A percentile compares a stretch with the other conserved stretches of the same genome.
phyloP scores from a whole-genome alignment of 2,113 vertebrate genomes.

The Saccopteryx leptura region DNA sequence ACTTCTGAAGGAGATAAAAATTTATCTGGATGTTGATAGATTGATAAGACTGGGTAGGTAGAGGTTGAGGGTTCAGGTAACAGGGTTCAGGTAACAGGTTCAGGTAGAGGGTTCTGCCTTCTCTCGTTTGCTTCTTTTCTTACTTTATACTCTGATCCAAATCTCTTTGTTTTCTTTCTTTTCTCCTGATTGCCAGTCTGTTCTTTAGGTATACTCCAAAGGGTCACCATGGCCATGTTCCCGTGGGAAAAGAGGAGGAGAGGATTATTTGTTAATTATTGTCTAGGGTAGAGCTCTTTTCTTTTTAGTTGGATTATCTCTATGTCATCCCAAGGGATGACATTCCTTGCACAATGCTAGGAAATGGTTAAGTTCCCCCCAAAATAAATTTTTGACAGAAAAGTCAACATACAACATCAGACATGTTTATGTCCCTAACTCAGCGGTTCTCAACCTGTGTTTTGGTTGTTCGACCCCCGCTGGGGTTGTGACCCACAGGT shows the following conservation, averaged over 20 bases:
- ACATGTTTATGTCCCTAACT: neutral
- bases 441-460: no score
- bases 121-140: neutral
- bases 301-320: conserved; percentile 56
- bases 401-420: neutral
- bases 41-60: neutral
- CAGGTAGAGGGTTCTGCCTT: no score
- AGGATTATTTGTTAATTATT: neutral
- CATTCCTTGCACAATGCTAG: neutral
- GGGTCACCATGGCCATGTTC: conserved; percentile 49
- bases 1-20: neutral
- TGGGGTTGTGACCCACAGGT: no score
- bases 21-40: neutral
- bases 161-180: neutral
- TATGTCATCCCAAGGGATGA: neutral
- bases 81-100: no score
- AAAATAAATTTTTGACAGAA: conserved; percentile 58
- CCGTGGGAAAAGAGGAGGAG: neutral
- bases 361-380: conserved; percentile 4
- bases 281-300: neutral
- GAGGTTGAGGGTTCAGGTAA: neutral
- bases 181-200: neutral
- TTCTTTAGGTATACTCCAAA: neutral
- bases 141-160: neutral
- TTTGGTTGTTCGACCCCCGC: no score